These are phyloP conservation scores for Hypothenemus hampei DNA, from an alignment of 1,140 invertebrate species.

Conservation along the genomic window DNA sequence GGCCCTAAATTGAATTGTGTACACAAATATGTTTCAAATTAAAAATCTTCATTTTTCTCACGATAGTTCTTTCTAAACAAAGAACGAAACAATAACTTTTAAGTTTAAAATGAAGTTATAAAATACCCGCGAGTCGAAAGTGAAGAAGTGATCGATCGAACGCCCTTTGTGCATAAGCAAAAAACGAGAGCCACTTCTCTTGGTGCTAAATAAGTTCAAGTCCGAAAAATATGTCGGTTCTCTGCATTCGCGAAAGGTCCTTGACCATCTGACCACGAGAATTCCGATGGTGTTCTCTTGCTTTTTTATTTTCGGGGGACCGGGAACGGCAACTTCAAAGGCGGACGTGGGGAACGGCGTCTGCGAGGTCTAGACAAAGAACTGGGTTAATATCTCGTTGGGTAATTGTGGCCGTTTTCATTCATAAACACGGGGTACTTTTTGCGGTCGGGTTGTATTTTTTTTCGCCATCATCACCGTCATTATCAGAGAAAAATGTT, in stretches of 20 bases:
- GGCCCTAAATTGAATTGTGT: constrained; percentile 3
- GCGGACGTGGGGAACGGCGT: constrained; percentile 14
- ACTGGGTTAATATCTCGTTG: constrained; percentile 17
- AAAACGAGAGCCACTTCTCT: no score
- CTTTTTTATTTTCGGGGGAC: constrained; percentile 9
- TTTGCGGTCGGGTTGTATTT: not conserved
- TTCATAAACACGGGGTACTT: constrained; percentile 14
- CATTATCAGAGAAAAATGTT: no score
- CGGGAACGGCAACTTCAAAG: constrained; percentile 12
- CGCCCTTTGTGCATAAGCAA: no score
- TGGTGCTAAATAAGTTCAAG: not conserved
- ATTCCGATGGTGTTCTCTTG: constrained; percentile 3
- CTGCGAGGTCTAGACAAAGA: constrained; percentile 19
- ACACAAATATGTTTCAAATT: constrained; percentile 3
- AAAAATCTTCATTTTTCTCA: constrained; percentile 4
- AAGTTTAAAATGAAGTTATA: no score
- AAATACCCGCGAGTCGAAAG: no score
- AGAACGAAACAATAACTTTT: no score
- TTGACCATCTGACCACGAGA: constrained; percentile 20
- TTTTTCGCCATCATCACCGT: no score
- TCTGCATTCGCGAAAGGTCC: constrained; percentile 18
- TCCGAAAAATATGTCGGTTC: constrained; percentile 8
- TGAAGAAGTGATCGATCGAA: no score
- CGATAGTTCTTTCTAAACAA: not conserved
- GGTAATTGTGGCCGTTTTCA: constrained; percentile 20